These are phyloP conservation scores for Yoshiicerus persimilis DNA, from an alignment of 1,140 invertebrate genomes.

Conservation along the genomic window DNA sequence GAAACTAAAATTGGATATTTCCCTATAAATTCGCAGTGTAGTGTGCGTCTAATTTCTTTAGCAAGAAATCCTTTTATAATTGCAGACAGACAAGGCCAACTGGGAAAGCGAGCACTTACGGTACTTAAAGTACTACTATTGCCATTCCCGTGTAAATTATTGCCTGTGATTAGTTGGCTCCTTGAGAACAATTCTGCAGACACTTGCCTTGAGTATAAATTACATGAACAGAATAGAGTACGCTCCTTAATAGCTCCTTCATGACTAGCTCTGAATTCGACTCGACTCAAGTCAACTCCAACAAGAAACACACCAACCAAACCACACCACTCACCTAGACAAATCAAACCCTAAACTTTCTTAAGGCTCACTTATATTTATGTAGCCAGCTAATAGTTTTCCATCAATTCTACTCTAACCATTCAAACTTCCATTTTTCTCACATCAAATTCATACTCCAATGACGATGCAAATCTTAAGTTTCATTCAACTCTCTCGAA, in stretches of 20 bases:
- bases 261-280: background rate
- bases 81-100: constrained; percentile 14
- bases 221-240: background rate
- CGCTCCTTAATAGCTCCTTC: background rate
- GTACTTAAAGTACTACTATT: constrained; percentile 35
- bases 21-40: background rate
- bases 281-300: background rate
- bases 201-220: constrained; percentile 13
- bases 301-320: background rate
- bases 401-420: background rate
- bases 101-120: constrained; percentile 23
- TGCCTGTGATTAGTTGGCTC: constrained; percentile 31
- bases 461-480: background rate
- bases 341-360: background rate
- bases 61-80: constrained; percentile 35
- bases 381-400: background rate
- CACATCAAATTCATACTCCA: background rate
- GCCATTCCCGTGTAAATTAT: constrained; percentile 35
- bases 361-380: background rate
- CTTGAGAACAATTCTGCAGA: constrained; percentile 16
- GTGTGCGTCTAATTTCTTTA: background rate
- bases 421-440: background rate
- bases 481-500: background rate
- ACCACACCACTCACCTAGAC: background rate
- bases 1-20: background rate